Evolutionary conservation across 1,140 invertebrate species (phyloP), one percentile per base, ranked within the genome.

Genomic region (Popillia japonica): DNA sequence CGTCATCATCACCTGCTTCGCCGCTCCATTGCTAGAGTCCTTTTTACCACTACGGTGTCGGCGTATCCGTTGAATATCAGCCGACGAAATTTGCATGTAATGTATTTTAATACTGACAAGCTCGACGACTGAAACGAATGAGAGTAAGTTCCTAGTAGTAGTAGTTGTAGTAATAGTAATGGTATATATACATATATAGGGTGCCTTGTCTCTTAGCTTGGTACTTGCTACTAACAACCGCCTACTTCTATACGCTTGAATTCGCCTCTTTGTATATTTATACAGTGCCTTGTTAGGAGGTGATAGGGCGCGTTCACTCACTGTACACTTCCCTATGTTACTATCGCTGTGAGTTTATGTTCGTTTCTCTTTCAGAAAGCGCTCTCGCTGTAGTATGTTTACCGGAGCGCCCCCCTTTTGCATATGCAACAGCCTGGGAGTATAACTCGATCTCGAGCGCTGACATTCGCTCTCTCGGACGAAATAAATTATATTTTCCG

Each of bases 41-140:
- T 78, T 77, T 81, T 41, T 75, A 81, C 81, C 79, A 82, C 81
- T 80, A 81, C 80, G 78, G 78, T 81, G 80, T 79, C 80, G 81
- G 80, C 80, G 81, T 82, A 78, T 79, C 78, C 81, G 78, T 73
- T 77, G 80, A 79, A 82, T 82, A 81, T 82, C 79, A 82, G 79
- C 79, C 61, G 20, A 78, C 77, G 40, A 74, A 79, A 82, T 82
- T 82, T 82, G 80, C 81, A 82, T 82, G 80, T 81, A 81, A 81
- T 81, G 78, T 80, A 80, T 81, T 78, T 74, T 78, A 78, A 78
- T 78, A 73, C 77, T 10, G 11, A 72, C 1, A n/a, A 55, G 48
- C 22, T 10, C 22, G 61, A 34, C 61, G 61, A 68, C 6, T 68
- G 61, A 68, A 68, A 68, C 61, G 61, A 68, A 34, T 74, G 11